Evolutionary conservation across 2,113 vertebrate species (phyloP), one percentile per base, ranked within the genome.

Genomic region (Neopipo cinnamomea): DNA sequence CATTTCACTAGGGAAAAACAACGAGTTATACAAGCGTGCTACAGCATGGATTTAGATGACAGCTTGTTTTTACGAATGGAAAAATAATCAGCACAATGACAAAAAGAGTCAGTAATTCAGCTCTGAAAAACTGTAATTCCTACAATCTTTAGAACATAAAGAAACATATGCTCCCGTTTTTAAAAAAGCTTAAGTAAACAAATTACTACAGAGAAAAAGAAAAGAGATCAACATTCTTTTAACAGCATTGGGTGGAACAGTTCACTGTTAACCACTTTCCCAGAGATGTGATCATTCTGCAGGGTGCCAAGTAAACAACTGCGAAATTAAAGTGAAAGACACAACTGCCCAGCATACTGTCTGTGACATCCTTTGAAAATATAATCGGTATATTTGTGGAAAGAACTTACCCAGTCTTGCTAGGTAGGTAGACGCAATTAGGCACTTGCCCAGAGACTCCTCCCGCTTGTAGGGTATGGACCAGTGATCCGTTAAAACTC

Each of bases 401-500:
- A 58, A 37, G 33, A 80, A 97, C 99, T 98, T 97, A 99, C 99
- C 99, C 17, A 99, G 98, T 85, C 99, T 98, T 68, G 99, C 99
- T 27, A 99, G 98, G 97, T 99, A 99, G 84, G 99, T 99, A 94
- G 99, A 99, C 14, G 99, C 99, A 68, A 99, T 98, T 2, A 99
- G 98, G 97, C 99, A 99, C 97, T 99, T 99, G 96, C 99, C 99
- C 84, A 99, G 97, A 19, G 99, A 99, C 95, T 99, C 99, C 68
- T 99, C 99, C 63, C 99, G 97, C 97, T 99, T 99, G 94, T 99
- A 99, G 13, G 99, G 99, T 93, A 99, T 99, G 85, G 99, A 99
- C 99, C 99, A 99, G 94, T 99, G 99, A 96, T 99, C 99, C 42
- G 99, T 99, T 91, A 99, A 98, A 93, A 99, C 99, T 50, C 99